Percentiles rank a stretch among this genome's conserved stretches.
phyloP scores from a whole-genome alignment of 2,113 vertebrate genomes.

The Lagenorhynchus albirostris region DNA sequence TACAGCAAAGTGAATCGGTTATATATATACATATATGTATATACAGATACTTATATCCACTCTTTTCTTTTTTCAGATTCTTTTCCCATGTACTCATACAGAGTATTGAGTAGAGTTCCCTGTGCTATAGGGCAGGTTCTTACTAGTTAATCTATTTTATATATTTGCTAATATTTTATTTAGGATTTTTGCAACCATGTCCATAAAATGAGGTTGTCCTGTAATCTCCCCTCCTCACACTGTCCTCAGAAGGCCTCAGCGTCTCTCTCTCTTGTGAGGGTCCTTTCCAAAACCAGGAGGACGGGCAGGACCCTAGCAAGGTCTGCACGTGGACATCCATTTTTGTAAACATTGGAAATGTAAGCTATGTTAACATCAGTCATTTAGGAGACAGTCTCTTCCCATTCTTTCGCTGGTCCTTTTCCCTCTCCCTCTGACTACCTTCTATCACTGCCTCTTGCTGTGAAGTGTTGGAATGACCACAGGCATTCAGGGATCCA shows the following conservation, averaged over 20 bases:
- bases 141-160: too few species aligned
- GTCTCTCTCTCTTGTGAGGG: not conserved
- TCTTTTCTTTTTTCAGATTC: not conserved
- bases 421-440: not conserved
- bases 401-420: not conserved
- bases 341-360: not conserved
- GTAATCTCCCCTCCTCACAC: not conserved
- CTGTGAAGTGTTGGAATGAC: too few species aligned
- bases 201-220: not conserved
- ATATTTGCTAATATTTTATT: not conserved
- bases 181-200: not conserved
- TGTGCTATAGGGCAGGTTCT: too few species aligned
- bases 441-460: not conserved
- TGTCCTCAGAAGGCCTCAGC: not conserved
- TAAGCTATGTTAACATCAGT: not conserved
- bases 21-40: too few species aligned
- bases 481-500: not conserved
- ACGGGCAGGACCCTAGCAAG: too few species aligned
- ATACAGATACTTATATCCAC: too few species aligned
- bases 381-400: too few species aligned
- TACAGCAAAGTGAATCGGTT: too few species aligned
- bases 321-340: not conserved
- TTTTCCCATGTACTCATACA: not conserved
- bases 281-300: not conserved
- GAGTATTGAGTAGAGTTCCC: too few species aligned